phyloP scores from a whole-genome alignment of 53 echinoderm and acorn worm genomes.

The Antedon mediterranea region DNA sequence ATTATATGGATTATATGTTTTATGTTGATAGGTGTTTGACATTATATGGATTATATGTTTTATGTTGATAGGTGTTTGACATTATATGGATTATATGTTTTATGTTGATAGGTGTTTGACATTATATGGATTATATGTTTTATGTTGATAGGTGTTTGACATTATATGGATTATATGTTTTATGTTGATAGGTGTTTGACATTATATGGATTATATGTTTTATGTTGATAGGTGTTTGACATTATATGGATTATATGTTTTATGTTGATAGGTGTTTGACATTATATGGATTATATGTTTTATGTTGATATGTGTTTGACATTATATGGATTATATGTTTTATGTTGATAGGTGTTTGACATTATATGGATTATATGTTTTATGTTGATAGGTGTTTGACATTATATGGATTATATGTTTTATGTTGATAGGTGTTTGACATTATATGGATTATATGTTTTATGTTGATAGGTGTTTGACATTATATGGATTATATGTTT shows the following conservation, averaged over 20 bases:
- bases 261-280: conserved; percentile 56
- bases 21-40: conserved; percentile 56
- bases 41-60: too few relatives aligned
- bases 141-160: not conserved
- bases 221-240: not conserved
- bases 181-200: conserved; percentile 56
- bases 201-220: too few relatives aligned
- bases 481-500: not conserved
- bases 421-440: conserved; percentile 56
- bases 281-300: too few relatives aligned
- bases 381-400: not conserved
- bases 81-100: not conserved
- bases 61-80: not conserved
- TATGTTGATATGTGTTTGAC: not conserved
- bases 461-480: not conserved
- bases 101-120: conserved; percentile 56
- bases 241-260: not conserved
- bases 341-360: conserved; percentile 56
- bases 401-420: not conserved
- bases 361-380: too few relatives aligned
- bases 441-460: too few relatives aligned
- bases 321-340: not conserved
- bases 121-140: too few relatives aligned
- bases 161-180: not conserved
- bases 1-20: not conserved